A percentile compares a stretch with the other conserved stretches of the same genome.
phyloP scores from a whole-genome alignment of 2,888 invertebrate genomes.

The Acanthacorydalis orientalis region DNA sequence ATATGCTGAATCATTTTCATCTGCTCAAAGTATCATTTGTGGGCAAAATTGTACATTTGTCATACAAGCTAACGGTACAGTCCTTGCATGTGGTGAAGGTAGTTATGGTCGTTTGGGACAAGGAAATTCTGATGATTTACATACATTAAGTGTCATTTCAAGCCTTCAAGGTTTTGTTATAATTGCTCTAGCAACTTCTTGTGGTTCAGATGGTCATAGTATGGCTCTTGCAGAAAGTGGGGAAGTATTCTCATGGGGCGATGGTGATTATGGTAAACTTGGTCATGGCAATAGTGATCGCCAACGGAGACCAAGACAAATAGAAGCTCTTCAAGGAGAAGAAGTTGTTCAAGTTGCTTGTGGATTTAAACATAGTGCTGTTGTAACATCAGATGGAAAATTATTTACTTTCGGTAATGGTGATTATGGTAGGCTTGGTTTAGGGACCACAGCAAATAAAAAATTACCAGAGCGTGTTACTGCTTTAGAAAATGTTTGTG shows the following conservation, averaged over 20 bases:
- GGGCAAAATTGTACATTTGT: constrained; percentile 51
- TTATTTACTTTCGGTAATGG: constrained; percentile 48
- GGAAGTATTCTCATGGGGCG: constrained; percentile 49
- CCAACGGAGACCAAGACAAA: constrained; percentile 41
- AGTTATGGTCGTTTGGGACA: constrained; percentile 45
- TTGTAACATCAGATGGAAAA: constrained; percentile 43
- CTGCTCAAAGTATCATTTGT: constrained; percentile 38
- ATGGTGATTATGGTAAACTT: constrained; percentile 46
- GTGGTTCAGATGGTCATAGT: constrained; percentile 47
- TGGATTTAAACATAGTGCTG: constrained; percentile 47
- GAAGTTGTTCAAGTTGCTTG: constrained; percentile 41
- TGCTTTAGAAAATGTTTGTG: constrained; percentile 29
- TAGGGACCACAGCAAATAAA: constrained; percentile 40
- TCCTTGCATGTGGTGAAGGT: constrained; percentile 46
- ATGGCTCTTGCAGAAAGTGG: constrained; percentile 45
- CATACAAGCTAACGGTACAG: constrained; percentile 39
- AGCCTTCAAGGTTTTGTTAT: constrained; percentile 45
- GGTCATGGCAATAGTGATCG: constrained; percentile 48
- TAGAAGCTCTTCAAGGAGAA: constrained; percentile 41
- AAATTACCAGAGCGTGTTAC: constrained; percentile 40
- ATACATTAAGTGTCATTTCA: constrained; percentile 36
- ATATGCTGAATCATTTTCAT: constrained; percentile 29
- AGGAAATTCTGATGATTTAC: constrained; percentile 44
- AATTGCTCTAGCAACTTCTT: constrained; percentile 41
- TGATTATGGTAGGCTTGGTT: constrained; percentile 41